Evolutionary conservation across 1,140 invertebrate species (phyloP).

Genomic region (Lepidostoma basale): DNA sequence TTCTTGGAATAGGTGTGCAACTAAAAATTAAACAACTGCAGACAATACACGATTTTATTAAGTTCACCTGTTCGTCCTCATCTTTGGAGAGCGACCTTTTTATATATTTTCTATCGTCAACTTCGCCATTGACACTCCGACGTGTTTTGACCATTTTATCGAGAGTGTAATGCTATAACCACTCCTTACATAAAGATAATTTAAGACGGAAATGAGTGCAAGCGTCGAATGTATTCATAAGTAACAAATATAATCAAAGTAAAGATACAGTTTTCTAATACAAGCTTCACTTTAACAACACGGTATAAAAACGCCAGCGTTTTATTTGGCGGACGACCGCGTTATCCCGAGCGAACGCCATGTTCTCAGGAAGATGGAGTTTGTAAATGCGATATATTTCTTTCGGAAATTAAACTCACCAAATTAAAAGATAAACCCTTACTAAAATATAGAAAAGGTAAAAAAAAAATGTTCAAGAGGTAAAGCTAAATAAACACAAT

Average conservation of each 20-base stretch:
- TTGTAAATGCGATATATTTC: constrained; percentile 21
- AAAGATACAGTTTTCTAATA: background rate
- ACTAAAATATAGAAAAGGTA: background rate
- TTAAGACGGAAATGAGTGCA: background rate
- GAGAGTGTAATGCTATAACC: background rate
- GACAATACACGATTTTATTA: constrained; percentile 1
- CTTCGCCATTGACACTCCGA: constrained; percentile 60
- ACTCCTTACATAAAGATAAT: constrained; percentile 33
- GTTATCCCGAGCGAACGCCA: constrained; percentile 24
- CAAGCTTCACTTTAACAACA: background rate
- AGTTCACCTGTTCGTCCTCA: constrained; percentile 59
- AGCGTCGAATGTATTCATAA: background rate
- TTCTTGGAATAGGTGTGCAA: background rate
- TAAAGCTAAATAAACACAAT: constrained; percentile 25
- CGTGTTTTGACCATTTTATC: constrained; percentile 58
- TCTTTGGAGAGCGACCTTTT: constrained; percentile 58
- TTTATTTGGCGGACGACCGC: background rate
- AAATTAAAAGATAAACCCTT: constrained; percentile 12
- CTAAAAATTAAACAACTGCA: constrained; percentile 7
- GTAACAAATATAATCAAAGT: constrained; percentile 1
- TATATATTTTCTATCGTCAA: constrained; percentile 58
- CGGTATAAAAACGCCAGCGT: background rate
- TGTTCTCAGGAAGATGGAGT: constrained; percentile 34
- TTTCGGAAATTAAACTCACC: constrained; percentile 31
- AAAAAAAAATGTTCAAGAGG: constrained; percentile 5